phyloP scores from a whole-genome alignment of 2,888 invertebrate genomes.

The Lochmaea capreae region DNA sequence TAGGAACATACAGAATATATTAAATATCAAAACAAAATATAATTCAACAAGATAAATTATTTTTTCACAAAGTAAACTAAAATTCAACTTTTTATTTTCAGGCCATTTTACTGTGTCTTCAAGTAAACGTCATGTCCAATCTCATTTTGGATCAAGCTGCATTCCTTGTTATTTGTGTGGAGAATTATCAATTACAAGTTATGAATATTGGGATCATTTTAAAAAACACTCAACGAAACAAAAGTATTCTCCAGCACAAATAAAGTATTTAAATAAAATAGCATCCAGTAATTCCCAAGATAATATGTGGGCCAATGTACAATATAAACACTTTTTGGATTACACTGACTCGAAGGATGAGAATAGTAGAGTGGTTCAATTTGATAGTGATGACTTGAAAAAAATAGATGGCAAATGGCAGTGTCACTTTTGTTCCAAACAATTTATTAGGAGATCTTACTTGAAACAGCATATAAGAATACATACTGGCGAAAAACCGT shows the following conservation, averaged over 20 bases:
- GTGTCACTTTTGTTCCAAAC: conserved; percentile 10
- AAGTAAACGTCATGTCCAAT: background rate
- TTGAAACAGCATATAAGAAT: conserved; percentile 14
- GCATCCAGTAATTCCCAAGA: background rate
- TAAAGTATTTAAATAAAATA: conserved; percentile 6
- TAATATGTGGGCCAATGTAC: background rate
- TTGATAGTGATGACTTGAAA: background rate
- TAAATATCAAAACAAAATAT: no score
- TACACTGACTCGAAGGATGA: background rate
- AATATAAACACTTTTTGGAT: conserved; percentile 17
- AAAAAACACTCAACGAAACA: background rate
- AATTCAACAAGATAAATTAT: background rate
- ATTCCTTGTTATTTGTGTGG: conserved; percentile 8
- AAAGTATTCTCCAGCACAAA: background rate
- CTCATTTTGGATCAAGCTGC: conserved; percentile 7
- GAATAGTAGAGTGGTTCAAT: background rate
- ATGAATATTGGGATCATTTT: conserved; percentile 5
- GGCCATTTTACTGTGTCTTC: background rate
- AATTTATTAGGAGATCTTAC: background rate
- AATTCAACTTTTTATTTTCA: background rate
- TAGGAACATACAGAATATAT: no score
- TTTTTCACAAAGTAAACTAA: background rate
- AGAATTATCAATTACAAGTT: background rate
- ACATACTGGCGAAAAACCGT: conserved; percentile 18
- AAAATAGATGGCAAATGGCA: conserved; percentile 16